A percentile compares a stretch with the other conserved stretches of the same genome.
Conservation (phyloP, 2,888 invertebrate genomes). For the Sepiola atlantica region DNA sequence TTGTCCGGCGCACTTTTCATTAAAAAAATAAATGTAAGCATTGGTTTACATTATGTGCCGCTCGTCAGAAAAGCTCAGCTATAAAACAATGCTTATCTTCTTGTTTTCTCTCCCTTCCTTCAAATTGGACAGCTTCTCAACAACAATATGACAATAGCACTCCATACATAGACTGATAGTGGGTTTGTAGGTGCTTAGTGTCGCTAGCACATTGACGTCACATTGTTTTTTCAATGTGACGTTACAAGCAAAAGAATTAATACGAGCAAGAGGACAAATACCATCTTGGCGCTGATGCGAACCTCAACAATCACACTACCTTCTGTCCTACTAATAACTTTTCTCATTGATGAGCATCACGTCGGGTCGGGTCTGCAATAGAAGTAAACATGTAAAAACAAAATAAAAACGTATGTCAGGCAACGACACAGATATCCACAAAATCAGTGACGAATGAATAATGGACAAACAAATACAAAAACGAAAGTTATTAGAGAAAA, state of each 20-base stretch:
- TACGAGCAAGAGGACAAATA: constrained; percentile 2
- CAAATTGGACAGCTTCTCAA: no score
- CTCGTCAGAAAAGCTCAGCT: no score
- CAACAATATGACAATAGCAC: no score
- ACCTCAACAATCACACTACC: constrained; percentile 17
- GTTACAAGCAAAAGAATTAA: constrained; percentile 24
- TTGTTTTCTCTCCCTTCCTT: no score
- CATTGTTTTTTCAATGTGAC: constrained; percentile 43
- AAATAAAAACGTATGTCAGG: background rate
- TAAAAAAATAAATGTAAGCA: no score
- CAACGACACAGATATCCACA: background rate
- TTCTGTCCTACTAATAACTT: background rate
- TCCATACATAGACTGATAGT: no score
- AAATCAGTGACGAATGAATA: no score
- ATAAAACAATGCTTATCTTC: no score
- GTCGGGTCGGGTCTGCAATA: background rate
- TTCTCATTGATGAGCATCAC: background rate
- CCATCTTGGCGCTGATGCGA: background rate
- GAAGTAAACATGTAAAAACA: background rate
- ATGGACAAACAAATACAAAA: background rate
- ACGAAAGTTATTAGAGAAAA: background rate
- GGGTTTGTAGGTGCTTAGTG: constrained; percentile 39
- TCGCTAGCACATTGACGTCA: constrained; percentile 40
- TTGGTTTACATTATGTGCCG: no score
- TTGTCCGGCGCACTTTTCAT: no score